Evolutionary conservation across 64 coral and sea anemone genomes (phyloP).

Genomic region (Platygyra sinensis): DNA sequence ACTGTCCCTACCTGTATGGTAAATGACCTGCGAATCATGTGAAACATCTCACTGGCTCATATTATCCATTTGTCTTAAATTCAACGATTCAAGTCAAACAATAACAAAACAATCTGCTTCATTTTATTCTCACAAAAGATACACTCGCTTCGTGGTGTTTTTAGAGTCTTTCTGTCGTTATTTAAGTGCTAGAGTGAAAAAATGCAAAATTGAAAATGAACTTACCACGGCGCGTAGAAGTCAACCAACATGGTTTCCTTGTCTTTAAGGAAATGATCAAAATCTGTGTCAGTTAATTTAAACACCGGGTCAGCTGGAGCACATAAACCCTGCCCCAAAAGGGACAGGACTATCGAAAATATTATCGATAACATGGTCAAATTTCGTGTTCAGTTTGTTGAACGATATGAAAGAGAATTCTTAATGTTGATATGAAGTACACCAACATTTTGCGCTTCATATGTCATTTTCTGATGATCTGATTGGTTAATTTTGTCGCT

Average conservation of each 20-base stretch:
- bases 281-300: constrained; percentile 68
- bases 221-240: constrained; percentile 96
- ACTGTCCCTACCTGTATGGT: neutral
- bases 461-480: constrained; percentile 16
- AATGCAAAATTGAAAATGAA: neutral
- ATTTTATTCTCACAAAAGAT: too few species aligned
- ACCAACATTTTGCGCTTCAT: constrained; percentile 32
- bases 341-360: neutral
- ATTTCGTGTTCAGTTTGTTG: neutral
- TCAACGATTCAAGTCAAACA: neutral
- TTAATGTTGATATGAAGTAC: constrained; percentile 5
- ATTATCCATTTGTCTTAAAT: neutral
- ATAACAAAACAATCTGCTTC: neutral
- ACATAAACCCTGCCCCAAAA: constrained; percentile 39
- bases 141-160: too few species aligned
- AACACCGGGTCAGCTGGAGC: constrained; percentile 59
- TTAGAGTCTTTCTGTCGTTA: neutral
- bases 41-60: neutral
- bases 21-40: neutral
- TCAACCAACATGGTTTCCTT: constrained; percentile 87
- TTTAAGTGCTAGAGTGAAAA: neutral
- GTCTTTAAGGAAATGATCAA: constrained; percentile 71
- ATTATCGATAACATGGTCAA: constrained; percentile 15
- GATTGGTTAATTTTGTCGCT: constrained; percentile 13
- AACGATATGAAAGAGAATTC: neutral